Evolutionary conservation across 2,797 vertebrate genomes (phyloP), one percentile per base, ranked within the genome.

Genomic region (Delichon dasypus): DNA sequence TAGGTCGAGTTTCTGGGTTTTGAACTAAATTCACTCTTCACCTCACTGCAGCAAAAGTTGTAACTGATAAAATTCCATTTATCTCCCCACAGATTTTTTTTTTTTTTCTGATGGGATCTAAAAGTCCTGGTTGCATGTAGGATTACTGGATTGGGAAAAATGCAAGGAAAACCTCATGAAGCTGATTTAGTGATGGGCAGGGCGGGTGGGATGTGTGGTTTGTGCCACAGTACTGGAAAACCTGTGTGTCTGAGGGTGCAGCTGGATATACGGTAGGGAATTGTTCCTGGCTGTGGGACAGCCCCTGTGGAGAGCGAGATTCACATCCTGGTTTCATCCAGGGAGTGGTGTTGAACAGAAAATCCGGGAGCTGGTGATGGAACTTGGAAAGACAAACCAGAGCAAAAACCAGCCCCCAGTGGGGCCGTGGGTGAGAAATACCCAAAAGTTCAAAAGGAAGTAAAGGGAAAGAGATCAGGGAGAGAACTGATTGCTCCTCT

Each of bases 201-300:
- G 57, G 29, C 30, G 11, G 42, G 2, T 27, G 50, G 40, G 36
- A 5, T 26, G 20, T 17, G 71, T 47, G 30, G 3, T 62, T 86
- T 19, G 0, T 53, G 3, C 34, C 23, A 4, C 18, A 5, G 21
- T 17, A 30, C 70, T 68, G 67, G 45, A 32, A 25, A 42, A 12
- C 4, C 26, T 62, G 23, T 1, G 0, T 47, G 55, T 17, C 3
- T 1, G 8, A 9, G 23, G 8, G 27, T 32, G 53, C 12, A 25
- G 0, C 6, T 3, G 8, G 20, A 5, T 19, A 1, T 1, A 3
- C 38, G 38, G 19, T 1, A 3, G 48, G 65, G 60, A 34, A 14
- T 29, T n/a, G n/a, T 30, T 65, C 34, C n/a, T 30, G 70, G 34
- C 55, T 60, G 16, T 40, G 64, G 60, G 16, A 13, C 17, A 23